Conservation (phyloP, 2,113 vertebrate genomes). For the Nipponia nippon region DNA sequence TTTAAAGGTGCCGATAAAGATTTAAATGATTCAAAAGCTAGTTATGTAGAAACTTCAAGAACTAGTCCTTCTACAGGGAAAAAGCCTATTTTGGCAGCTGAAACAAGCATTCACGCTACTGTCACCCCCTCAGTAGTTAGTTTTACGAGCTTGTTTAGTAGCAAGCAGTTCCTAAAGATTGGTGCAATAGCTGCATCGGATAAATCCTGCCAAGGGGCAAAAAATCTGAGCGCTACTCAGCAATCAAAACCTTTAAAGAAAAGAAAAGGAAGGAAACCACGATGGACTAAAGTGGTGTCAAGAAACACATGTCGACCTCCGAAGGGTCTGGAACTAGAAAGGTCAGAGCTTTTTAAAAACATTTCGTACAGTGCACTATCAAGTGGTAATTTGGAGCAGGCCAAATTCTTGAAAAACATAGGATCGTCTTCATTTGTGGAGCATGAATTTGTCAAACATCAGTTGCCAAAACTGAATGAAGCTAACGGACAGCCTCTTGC, state of each 20-base stretch:
- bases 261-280: constrained; percentile 86
- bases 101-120: constrained; percentile 65
- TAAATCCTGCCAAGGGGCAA: constrained; percentile 73
- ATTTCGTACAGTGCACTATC: constrained; percentile 68
- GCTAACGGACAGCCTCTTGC: constrained; percentile 59
- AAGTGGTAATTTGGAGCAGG: constrained; percentile 61
- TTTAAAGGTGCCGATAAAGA: constrained; percentile 71
- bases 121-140: constrained; percentile 78
- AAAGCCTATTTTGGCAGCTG: constrained; percentile 66
- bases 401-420: constrained; percentile 71
- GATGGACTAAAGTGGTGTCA: constrained; percentile 89
- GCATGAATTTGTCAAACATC: constrained; percentile 72
- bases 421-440: constrained; percentile 67
- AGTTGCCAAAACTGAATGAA: constrained; percentile 76
- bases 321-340: constrained; percentile 73
- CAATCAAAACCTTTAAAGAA: constrained; percentile 88
- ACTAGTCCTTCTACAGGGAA: constrained; percentile 65
- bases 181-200: constrained; percentile 70
- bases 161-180: constrained; percentile 77
- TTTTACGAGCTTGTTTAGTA: constrained; percentile 79
- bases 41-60: constrained; percentile 67
- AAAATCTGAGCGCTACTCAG: constrained; percentile 67
- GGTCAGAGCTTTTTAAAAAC: constrained; percentile 76
- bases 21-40: constrained; percentile 58
- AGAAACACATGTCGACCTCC: constrained; percentile 63